These are phyloP conservation scores for Dasysyrphus albostriatus DNA, from an alignment of 2,888 invertebrate species.

Conservation along the genomic window DNA sequence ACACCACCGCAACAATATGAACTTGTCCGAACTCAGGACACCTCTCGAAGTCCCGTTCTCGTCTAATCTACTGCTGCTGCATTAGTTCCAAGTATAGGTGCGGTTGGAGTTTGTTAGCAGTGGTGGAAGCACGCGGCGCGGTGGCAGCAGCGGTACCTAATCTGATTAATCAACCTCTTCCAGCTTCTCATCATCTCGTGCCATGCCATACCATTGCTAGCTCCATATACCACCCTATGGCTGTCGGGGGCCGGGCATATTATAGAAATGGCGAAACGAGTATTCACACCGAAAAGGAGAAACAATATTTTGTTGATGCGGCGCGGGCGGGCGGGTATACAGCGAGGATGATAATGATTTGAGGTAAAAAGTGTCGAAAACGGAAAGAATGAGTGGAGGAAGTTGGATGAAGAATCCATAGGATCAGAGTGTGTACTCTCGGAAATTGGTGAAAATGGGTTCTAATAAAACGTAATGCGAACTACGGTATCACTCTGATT, in stretches of 20 bases:
- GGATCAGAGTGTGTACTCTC: constrained; percentile 26
- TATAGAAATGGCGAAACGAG: constrained; percentile 12
- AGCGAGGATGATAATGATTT: background rate
- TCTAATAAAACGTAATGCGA: constrained; percentile 55
- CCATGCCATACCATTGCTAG: background rate
- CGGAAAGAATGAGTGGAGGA: constrained; percentile 7
- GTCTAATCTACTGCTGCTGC: constrained; percentile 7
- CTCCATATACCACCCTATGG: background rate
- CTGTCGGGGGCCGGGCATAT: background rate
- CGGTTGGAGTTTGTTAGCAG: constrained; percentile 62
- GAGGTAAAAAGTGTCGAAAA: background rate
- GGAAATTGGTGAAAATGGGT: constrained; percentile 58
- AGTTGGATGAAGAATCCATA: background rate
- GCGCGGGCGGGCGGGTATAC: background rate
- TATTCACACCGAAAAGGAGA: constrained; percentile 31
- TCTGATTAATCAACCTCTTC: constrained; percentile 74
- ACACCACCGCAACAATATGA: constrained; percentile 38
- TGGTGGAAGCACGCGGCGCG: too few species aligned
- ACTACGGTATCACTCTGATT: constrained; percentile 49
- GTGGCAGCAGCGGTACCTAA: constrained; percentile 50
- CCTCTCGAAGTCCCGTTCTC: background rate
- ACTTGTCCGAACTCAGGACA: constrained; percentile 24
- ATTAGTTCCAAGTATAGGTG: constrained; percentile 47
- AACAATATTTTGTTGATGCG: constrained; percentile 9
- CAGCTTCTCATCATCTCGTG: constrained; percentile 44